Evolutionary conservation across 2,113 vertebrate species (phyloP), one percentile per base, ranked within the genome.

Genomic region (Dipodomys ordii): DNA sequence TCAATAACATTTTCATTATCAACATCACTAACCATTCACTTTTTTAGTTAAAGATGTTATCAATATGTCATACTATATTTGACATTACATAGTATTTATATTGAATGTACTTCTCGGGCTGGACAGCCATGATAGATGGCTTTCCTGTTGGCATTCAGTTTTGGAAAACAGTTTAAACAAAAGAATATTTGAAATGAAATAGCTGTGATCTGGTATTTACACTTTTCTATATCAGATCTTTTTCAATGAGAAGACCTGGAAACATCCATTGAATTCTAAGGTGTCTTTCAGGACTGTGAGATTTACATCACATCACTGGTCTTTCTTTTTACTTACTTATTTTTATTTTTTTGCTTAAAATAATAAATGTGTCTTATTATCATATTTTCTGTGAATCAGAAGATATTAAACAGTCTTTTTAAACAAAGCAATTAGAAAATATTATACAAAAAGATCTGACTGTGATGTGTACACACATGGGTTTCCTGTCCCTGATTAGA

Each of bases 1-100:
- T 49, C 25, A 81, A 28, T 28, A 28, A 71, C 80, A 78, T 13
- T 2, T 35, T 9, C 4, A 39, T 20, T 65, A 79, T 72, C n/a
- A 62, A 25, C 0, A 57, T 57, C 49, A 62, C n/a, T 28, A 71
- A n/a, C n/a, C 15, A 13, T 71, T 35, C 46, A 64, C 83, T 39
- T 81, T 95, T 81, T 68, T 57, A 76, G 78, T 60, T 83, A 71
- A 92, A 84, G 19, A 28, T 53, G 83, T 22, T 30, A 46, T 3
- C 76, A 27, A 84, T 0, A 80, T 12, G 16, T 68, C n/a, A 95
- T 20, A 28, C 2, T 20, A 20, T 3, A 83, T 12, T 39, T 83
- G 6, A 11, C 10, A 65, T 65, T 69, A 49, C 12, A 49, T 64
- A 83, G 20, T 46, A 22, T 44, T 27, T 83, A 80, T 23, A 84